Evolutionary conservation across 2,888 invertebrate genomes (phyloP).

Genomic region (Lacanobia wlatinum): DNA sequence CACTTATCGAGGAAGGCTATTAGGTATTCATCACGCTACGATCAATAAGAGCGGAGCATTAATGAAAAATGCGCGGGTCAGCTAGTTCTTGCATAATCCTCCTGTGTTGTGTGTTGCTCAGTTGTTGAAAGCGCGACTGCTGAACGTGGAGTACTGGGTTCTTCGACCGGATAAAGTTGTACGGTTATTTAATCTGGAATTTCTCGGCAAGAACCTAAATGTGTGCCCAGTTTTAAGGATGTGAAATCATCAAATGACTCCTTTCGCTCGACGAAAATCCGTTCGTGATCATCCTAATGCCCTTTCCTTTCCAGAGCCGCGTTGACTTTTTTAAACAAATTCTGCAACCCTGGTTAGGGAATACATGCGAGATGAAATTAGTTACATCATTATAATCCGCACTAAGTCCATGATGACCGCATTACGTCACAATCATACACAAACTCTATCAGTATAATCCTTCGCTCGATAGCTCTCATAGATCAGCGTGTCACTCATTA

Average conservation of each 20-base stretch:
- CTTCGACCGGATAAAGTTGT: background rate
- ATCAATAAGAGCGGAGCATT: too few relatives aligned
- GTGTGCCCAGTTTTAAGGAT: background rate
- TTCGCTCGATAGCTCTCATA: conserved; percentile 54
- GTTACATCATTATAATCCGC: background rate
- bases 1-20: too few relatives aligned
- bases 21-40: too few relatives aligned
- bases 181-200: background rate
- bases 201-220: background rate
- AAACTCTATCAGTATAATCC: conserved; percentile 44
- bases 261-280: too few relatives aligned
- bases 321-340: too few relatives aligned
- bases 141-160: background rate
- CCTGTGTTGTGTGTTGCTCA: background rate
- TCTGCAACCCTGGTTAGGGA: background rate
- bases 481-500: conserved; percentile 70
- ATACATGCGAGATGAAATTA: background rate
- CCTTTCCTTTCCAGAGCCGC: too few relatives aligned
- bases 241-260: too few relatives aligned
- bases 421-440: conserved; percentile 33
- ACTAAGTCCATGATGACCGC: conserved; percentile 8
- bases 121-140: background rate
- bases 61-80: too few relatives aligned
- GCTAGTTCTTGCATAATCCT: background rate
- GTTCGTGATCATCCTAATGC: too few relatives aligned